Percentiles rank a stretch among this genome's conserved stretches.
These are phyloP conservation scores for Dusona sp. DNA, from an alignment of 2,888 invertebrate genomes.

Conservation along the genomic window DNA sequence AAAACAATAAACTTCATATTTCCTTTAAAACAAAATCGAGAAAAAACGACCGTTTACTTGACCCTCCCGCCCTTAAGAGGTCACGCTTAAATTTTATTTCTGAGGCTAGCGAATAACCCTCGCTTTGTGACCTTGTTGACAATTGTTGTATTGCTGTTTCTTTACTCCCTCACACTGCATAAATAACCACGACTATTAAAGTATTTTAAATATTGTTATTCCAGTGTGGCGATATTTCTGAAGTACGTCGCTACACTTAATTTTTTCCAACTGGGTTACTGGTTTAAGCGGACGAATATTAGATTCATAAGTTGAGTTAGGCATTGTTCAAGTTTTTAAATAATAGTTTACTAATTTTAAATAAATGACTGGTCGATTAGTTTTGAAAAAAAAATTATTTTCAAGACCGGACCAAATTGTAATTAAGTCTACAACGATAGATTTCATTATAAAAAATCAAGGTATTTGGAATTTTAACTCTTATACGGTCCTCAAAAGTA, in stretches of 20 bases:
- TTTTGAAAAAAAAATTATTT: neutral
- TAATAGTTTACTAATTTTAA: neutral
- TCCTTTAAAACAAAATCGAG: no score
- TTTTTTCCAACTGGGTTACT: slow-evolving; percentile 12
- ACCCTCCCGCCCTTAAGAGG: no score
- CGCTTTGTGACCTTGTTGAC: neutral
- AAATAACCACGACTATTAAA: neutral
- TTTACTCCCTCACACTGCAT: neutral
- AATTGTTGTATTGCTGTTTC: neutral
- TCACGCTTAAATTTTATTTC: neutral
- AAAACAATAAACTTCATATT: no score
- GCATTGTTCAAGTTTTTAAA: neutral
- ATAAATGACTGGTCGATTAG: neutral
- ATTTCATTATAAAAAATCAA: neutral
- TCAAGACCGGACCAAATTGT: neutral
- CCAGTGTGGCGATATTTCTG: neutral
- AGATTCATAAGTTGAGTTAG: neutral
- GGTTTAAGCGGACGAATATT: slow-evolving; percentile 3
- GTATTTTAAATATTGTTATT: neutral
- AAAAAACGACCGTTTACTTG: no score
- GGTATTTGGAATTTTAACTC: no score
- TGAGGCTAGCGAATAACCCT: neutral
- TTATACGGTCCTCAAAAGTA: no score
- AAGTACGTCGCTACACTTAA: neutral
- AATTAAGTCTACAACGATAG: neutral